Evolutionary conservation across 2,113 vertebrate species (phyloP), one percentile per base, ranked within the genome.

Genomic region (Thomomys bottae): DNA sequence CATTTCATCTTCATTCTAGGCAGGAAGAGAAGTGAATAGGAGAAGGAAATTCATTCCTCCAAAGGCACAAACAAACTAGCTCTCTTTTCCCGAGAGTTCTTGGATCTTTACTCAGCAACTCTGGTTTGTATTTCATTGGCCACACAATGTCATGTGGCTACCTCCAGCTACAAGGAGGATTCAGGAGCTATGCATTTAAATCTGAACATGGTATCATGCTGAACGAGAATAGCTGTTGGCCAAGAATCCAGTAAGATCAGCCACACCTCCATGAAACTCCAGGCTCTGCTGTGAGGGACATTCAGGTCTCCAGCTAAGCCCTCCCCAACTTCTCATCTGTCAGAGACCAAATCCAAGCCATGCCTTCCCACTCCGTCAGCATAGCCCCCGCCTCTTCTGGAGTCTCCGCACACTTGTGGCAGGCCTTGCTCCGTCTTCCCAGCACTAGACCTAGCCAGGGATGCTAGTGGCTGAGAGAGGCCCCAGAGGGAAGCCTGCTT

Each of bases 1-100:
- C 77, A 49, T 80, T 82, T 84, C 57, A n/a, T 68, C 32, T 64
- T 92, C 38, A 73, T 88, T 92, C 68, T 61, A 84, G 49, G 24
- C 70, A 64, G 77, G 42, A 79, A 79, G 42, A 42, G 45, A 76
- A 54, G 28, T 61, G 26, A 72, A 54, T 24, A 11, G 30, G 64
- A 72, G 87, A 30, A 88, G n/a, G 63, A 3, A 76, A 42, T 3
- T 3, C 17, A 49, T 45, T 54, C 49, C 4, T 72, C 30, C 34
- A 66, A 59, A 83, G n/a, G 36, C 80, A 76, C 21, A 26, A n/a
- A 61, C 32, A 81, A 85, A 32, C 73, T 70, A 40, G 40, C 32
- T 49, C 23, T 28, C 45, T 38, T 24, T 59, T 67, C 61, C 14
- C 28, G 75, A 80, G 84, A 26, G 49, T 75, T 66, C 88, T 82